Evolutionary conservation across 2,888 invertebrate species (phyloP).

Genomic region (Tipula vernalis): DNA sequence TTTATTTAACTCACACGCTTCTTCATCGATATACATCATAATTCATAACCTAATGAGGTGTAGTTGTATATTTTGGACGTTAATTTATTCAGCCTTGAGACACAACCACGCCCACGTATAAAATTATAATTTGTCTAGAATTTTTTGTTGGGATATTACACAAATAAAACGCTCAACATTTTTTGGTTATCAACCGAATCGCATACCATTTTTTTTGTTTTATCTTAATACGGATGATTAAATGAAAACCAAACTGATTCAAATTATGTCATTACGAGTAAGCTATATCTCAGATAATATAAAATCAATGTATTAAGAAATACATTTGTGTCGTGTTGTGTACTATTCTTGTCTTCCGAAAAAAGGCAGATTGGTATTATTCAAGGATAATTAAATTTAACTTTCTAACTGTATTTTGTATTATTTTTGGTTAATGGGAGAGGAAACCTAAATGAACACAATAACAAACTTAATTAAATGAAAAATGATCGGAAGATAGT

Average conservation of each 20-base stretch:
- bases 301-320: not conserved
- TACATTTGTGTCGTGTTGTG: not conserved
- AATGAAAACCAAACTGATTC: not conserved
- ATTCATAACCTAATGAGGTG: no score
- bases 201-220: no score
- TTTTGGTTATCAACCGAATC: no score
- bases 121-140: no score
- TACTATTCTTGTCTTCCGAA: not conserved
- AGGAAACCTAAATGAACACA: not conserved
- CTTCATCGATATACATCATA: no score
- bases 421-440: not conserved
- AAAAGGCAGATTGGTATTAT: not conserved
- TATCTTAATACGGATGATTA: no score
- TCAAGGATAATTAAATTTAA: not conserved
- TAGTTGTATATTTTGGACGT: no score
- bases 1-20: no score
- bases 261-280: not conserved
- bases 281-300: not conserved
- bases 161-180: no score
- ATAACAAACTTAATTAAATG: not conserved
- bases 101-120: no score
- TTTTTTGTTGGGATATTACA: no score
- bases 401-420: not conserved
- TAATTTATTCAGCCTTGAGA: no score
- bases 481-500: not conserved